These are phyloP conservation scores for Sphaerodactylus townsendi DNA, from an alignment of 2,113 vertebrate species.

Conservation along the genomic window DNA sequence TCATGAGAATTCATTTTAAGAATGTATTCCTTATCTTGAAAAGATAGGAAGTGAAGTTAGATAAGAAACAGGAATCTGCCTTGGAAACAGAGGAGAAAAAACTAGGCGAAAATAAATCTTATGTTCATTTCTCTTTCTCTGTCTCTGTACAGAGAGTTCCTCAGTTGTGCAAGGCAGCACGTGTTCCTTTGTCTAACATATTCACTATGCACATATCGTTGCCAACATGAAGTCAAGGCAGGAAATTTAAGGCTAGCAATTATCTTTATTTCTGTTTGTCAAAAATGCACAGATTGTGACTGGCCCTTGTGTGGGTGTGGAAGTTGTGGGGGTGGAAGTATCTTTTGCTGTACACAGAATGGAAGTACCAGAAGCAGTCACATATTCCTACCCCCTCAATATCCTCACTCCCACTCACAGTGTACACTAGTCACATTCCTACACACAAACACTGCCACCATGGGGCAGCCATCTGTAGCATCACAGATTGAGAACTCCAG, in stretches of 20 bases:
- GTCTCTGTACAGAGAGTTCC: background rate
- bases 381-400: background rate
- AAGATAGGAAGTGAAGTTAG: background rate
- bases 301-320: background rate
- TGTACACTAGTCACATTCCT: background rate
- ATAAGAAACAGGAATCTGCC: slow-evolving; percentile 17
- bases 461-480: background rate
- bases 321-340: background rate
- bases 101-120: background rate
- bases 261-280: background rate
- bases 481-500: background rate
- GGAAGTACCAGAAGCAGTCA: background rate
- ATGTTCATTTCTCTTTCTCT: background rate
- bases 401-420: background rate
- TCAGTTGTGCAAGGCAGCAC: background rate
- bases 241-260: slow-evolving; percentile 29
- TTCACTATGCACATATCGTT: background rate
- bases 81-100: slow-evolving; percentile 12
- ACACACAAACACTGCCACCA: background rate
- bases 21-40: slow-evolving; percentile 32
- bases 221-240: background rate
- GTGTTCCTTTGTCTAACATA: background rate
- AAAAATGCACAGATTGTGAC: background rate
- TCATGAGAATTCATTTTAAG: slow-evolving; percentile 37
- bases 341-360: background rate